These are phyloP conservation scores for Pseudotriccus pelzelni DNA, from an alignment of 2,797 vertebrate species.

Conservation along the genomic window DNA sequence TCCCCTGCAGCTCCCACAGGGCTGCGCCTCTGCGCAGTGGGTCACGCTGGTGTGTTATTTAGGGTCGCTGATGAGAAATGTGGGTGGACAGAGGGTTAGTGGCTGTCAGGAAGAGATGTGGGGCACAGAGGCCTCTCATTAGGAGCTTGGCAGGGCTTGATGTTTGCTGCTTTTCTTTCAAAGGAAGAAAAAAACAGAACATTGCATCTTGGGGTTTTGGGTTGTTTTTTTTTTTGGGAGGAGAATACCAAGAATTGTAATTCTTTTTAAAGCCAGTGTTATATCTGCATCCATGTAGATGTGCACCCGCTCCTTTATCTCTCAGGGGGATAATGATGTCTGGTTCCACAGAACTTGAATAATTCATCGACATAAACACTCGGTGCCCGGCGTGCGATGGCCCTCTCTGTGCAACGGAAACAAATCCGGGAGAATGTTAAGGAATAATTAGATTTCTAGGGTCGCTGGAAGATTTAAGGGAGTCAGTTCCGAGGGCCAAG, in stretches of 20 bases:
- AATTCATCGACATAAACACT: conserved; percentile 10
- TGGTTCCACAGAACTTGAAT: conserved; percentile 33
- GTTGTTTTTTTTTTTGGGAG: neutral
- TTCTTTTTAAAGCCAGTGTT: neutral
- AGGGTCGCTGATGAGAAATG: accelerated
- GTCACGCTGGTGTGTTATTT: accelerated
- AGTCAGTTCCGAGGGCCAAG: accelerated
- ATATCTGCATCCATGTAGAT: neutral
- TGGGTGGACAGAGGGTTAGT: accelerated
- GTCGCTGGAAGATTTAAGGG: neutral
- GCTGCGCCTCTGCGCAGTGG: neutral
- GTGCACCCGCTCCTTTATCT: conserved; percentile 5
- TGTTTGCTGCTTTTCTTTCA: neutral
- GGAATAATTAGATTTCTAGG: accelerated
- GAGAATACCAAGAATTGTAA: neutral
- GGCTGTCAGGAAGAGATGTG: accelerated
- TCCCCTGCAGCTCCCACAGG: accelerated
- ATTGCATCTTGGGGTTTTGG: neutral
- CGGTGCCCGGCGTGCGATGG: accelerated
- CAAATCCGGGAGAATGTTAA: neutral
- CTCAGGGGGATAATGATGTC: neutral
- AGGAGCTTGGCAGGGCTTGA: neutral
- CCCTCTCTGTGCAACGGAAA: neutral
- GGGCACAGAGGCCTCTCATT: neutral
- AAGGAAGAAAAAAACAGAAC: neutral